Percentiles rank a stretch among this genome's conserved stretches.
These are phyloP conservation scores for Xiphophorus maculatus DNA, from an alignment of 2,113 vertebrate genomes.

Conservation along the genomic window DNA sequence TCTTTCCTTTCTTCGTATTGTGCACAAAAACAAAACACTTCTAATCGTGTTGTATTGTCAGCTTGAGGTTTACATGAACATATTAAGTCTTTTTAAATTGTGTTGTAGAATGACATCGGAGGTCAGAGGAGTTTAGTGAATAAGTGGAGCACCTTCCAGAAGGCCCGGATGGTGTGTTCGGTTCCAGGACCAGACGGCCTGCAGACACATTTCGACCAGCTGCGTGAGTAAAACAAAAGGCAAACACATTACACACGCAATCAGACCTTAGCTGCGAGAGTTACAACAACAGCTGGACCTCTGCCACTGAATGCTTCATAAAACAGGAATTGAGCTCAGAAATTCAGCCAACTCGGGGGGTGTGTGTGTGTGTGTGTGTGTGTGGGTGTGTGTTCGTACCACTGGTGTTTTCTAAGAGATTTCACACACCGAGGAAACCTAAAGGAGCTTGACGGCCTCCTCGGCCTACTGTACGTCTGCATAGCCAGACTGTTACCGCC, in stretches of 20 bases:
- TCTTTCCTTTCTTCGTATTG: no score
- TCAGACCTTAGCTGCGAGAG: slow-evolving; percentile 20
- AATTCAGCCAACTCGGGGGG: neutral
- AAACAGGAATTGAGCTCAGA: slow-evolving; percentile 14
- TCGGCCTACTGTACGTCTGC: slow-evolving; percentile 23
- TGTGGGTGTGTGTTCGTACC: neutral
- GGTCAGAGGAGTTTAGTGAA: slow-evolving; percentile 85
- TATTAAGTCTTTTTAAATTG: neutral
- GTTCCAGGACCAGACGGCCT: slow-evolving; percentile 82
- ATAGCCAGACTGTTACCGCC: slow-evolving; percentile 64
- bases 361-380: no score
- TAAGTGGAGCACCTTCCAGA: slow-evolving; percentile 87
- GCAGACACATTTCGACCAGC: slow-evolving; percentile 84
- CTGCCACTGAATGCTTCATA: slow-evolving; percentile 12
- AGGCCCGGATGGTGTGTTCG: slow-evolving; percentile 83
- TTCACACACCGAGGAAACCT: slow-evolving; percentile 24
- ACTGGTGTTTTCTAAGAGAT: slow-evolving; percentile 7
- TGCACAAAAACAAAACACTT: neutral
- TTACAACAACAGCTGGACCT: slow-evolving; percentile 18
- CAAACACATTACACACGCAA: slow-evolving; percentile 27
- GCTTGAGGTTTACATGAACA: neutral
- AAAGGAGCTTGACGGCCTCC: slow-evolving; percentile 4
- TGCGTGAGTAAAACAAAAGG: slow-evolving; percentile 79
- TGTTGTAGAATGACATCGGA: slow-evolving; percentile 81
- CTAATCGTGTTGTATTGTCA: neutral